These are phyloP conservation scores for Latrodectus hesperus DNA, from an alignment of 2,888 invertebrate species.

Conservation along the genomic window DNA sequence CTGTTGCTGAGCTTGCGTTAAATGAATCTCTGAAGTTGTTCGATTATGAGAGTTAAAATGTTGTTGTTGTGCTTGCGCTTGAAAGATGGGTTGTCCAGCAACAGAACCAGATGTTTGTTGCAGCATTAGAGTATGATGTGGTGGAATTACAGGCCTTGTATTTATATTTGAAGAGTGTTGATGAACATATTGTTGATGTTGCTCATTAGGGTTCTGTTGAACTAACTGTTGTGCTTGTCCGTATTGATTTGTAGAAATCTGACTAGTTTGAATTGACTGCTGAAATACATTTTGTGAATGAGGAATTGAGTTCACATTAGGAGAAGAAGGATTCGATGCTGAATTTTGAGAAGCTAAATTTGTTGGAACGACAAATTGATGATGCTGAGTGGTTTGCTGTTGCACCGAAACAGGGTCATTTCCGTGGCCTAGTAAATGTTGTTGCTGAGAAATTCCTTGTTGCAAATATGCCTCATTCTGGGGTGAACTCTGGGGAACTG, in stretches of 20 bases:
- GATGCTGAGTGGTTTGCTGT: too few relatives aligned
- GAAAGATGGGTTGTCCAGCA: not conserved
- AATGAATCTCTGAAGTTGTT: not conserved
- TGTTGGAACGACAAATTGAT: too few relatives aligned
- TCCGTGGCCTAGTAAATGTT: not conserved
- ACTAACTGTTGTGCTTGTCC: not conserved
- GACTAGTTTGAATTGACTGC: too few relatives aligned
- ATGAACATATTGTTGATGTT: not conserved
- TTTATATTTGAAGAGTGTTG: slow-evolving; percentile 1
- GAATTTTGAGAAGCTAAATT: too few relatives aligned
- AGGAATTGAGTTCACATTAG: too few relatives aligned
- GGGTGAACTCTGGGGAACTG: too few relatives aligned
- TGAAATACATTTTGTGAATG: too few relatives aligned
- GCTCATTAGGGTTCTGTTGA: not conserved
- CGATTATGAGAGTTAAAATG: not conserved
- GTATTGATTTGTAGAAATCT: not conserved
- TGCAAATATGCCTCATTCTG: not conserved
- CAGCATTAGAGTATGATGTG: not conserved
- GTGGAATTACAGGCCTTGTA: not conserved
- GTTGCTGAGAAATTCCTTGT: not conserved
- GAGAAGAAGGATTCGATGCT: too few relatives aligned
- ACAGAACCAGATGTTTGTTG: not conserved
- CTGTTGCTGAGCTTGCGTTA: slow-evolving; percentile 12
- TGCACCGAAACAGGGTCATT: not conserved
- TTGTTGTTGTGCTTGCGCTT: slow-evolving; percentile 6